Evolutionary conservation across 2,888 invertebrate species (phyloP), one percentile per base, ranked within the genome.

Genomic region (Diplolepis rosae): DNA sequence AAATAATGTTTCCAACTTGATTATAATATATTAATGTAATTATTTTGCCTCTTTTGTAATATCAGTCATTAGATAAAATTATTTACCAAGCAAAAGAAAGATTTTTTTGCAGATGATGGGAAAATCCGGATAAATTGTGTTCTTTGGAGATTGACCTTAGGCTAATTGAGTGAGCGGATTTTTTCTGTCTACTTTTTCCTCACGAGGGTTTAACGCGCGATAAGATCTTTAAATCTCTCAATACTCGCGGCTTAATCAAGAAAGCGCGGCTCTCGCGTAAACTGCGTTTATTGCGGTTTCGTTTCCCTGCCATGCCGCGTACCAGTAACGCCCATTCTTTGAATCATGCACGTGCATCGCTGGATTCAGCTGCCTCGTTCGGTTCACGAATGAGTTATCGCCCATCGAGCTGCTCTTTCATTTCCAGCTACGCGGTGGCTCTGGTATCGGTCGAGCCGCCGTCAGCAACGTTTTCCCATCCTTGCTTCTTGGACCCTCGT

Each of bases 341-440:
- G 79, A 84, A 82, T 82, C 81, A 67, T 82, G 83, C 85, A 83
- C 84, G 85, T 85, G 83, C 84, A 73, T 79, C 82, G 83, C 83
- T 84, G 85, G 84, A 85, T 87, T 87, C 88, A 88, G 88, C 87
- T 86, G 87, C 86, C 84, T 85, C 85, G 87, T 86, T 87, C 87
- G 87, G 85, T 87, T 86, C 87, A 85, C 84, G 86, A 87, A 88
- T 88, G 88, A 88, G 86, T 88, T 88, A 88, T 88, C 87, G 88
- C 84, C 86, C 85, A 85, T 86, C 85, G 84, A 82, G 83, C 82
- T 85, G 87, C 86, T 86, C 87, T 88, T 88, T 88, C 87, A 88
- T 88, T 88, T 87, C 85, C 86, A 88, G 82, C 82, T 84, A 81
- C 82, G 81, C 84, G 84, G 83, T 84, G 83, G 83, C 78, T 79